A percentile compares a stretch with the other conserved stretches of the same genome.
Conservation (phyloP, 1,140 invertebrate species). For the Carposina sasakii region DNA sequence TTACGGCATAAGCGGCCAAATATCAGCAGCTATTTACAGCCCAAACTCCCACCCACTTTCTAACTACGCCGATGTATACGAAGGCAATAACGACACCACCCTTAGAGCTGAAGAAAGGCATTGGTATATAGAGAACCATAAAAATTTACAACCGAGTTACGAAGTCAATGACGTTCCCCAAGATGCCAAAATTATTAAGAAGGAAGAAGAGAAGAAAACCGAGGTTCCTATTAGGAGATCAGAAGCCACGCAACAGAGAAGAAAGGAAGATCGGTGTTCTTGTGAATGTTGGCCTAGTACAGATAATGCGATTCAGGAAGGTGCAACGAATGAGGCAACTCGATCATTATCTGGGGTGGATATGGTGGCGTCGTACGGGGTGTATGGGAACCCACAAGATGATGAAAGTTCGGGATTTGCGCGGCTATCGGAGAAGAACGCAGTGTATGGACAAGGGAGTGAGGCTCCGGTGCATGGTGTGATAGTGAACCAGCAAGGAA, state of each 20-base stretch:
- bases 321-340: slow-evolving; percentile 45
- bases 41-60: slow-evolving; percentile 55
- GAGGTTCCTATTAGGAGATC: slow-evolving; percentile 47
- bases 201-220: slow-evolving; percentile 65
- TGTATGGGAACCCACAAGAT: slow-evolving; percentile 66
- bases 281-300: slow-evolving; percentile 71
- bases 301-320: slow-evolving; percentile 54
- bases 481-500: slow-evolving; percentile 68
- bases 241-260: slow-evolving; percentile 50
- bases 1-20: slow-evolving; percentile 54
- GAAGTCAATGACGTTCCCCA: slow-evolving; percentile 41
- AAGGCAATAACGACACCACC: slow-evolving; percentile 70
- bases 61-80: slow-evolving; percentile 66
- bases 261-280: slow-evolving; percentile 69
- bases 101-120: slow-evolving; percentile 67
- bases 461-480: slow-evolving; percentile 65
- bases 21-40: slow-evolving; percentile 53
- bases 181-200: slow-evolving; percentile 67
- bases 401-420: slow-evolving; percentile 70
- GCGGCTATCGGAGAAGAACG: slow-evolving; percentile 56
- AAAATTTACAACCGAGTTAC: slow-evolving; percentile 57
- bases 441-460: slow-evolving; percentile 48
- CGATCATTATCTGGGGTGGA: slow-evolving; percentile 66
- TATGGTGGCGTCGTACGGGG: slow-evolving; percentile 70
- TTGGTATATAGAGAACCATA: slow-evolving; percentile 72